Percentiles rank a stretch among this genome's conserved stretches.
Conservation (phyloP, 1,140 invertebrate genomes). For the Drosophila pseudoobscura region DNA sequence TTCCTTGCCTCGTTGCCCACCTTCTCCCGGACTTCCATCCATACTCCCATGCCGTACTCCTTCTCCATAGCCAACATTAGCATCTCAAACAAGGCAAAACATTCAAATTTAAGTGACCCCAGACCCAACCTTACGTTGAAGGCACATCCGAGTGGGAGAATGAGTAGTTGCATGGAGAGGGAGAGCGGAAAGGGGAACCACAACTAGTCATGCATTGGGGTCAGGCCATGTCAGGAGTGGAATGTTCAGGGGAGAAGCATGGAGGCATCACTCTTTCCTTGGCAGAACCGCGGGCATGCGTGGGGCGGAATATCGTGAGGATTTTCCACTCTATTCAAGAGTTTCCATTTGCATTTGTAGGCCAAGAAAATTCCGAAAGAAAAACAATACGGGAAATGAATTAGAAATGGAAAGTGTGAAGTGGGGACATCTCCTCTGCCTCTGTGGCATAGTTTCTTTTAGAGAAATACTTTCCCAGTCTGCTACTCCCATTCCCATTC, state of each 20-base stretch:
- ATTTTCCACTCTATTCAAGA: conserved; percentile 19
- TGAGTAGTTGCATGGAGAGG: background rate
- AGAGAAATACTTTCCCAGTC: background rate
- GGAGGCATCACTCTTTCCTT: conserved; percentile 1
- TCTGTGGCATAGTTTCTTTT: background rate
- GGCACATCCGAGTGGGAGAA: background rate
- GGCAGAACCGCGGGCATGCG: conserved; percentile 22
- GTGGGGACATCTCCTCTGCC: background rate
- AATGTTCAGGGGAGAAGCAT: conserved; percentile 9
- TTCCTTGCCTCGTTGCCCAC: conserved; percentile 1
- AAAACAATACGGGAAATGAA: conserved; percentile 19
- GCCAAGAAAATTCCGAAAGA: conserved; percentile 18
- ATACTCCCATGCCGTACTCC: too few relatives aligned
- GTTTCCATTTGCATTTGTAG: conserved; percentile 54
- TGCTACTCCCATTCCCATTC: background rate
- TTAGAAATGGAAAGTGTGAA: conserved; percentile 11
- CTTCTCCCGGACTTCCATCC: too few relatives aligned
- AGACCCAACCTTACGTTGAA: conserved; percentile 12
- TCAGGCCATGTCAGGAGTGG: conserved; percentile 30
- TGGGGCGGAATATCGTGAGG: conserved; percentile 1
- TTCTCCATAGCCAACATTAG: conserved; percentile 35
- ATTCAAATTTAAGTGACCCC: conserved; percentile 61
- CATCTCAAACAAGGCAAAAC: conserved; percentile 63
- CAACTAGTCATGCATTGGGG: conserved; percentile 57
- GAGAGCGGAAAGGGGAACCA: conserved; percentile 8